Conservation (phyloP, 2,888 invertebrate species). For the Zeuzera pyrina region DNA sequence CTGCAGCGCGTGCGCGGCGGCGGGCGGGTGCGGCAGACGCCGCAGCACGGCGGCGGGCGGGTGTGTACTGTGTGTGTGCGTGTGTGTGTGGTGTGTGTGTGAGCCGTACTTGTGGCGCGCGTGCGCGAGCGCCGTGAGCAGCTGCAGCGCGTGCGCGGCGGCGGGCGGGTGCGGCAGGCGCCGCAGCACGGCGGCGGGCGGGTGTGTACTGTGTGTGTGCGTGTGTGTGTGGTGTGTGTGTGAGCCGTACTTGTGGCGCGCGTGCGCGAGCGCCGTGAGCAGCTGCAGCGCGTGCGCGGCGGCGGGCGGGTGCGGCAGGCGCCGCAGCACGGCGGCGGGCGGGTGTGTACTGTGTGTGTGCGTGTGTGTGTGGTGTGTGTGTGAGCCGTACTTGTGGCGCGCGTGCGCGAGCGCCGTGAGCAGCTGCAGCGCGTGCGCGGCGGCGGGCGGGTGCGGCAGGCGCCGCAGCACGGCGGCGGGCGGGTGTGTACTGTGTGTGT, state of each 20-base stretch:
- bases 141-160: conserved; percentile 7
- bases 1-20: conserved; percentile 18
- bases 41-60: conserved; percentile 28
- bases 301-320: conserved; percentile 27
- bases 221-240: not conserved
- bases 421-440: conserved; percentile 19
- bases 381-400: not conserved
- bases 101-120: conserved; percentile 18
- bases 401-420: conserved; percentile 13
- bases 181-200: conserved; percentile 28
- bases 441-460: conserved; percentile 19
- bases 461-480: conserved; percentile 1
- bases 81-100: not conserved
- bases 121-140: conserved; percentile 22
- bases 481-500: not conserved
- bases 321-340: conserved; percentile 30
- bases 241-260: conserved; percentile 18
- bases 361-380: no score
- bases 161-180: conserved; percentile 20
- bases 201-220: not conserved
- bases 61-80: not conserved
- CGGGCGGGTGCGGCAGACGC: conserved; percentile 29
- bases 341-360: no score
- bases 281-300: conserved; percentile 19
- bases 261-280: conserved; percentile 21